phyloP scores from a whole-genome alignment of 2,113 vertebrate genomes.

The Oophaga pumilio region DNA sequence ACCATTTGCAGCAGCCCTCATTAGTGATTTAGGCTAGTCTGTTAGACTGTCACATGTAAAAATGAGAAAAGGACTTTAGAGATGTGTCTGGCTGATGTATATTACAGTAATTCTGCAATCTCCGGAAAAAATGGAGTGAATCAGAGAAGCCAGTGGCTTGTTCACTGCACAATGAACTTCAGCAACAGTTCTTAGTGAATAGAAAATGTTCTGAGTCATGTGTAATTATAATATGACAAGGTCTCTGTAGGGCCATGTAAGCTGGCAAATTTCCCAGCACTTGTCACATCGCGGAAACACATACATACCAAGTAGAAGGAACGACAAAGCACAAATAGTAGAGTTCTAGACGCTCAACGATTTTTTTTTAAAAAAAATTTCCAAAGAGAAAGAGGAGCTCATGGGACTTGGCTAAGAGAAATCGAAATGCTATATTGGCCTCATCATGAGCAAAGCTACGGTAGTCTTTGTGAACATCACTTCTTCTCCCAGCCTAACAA shows the following conservation, averaged over 20 bases:
- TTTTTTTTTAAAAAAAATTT: too few species aligned
- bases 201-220: conserved; percentile 67
- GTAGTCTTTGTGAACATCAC: conserved; percentile 15
- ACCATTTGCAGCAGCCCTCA: not conserved
- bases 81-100: conserved; percentile 57
- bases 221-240: conserved; percentile 72
- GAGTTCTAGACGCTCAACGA: not conserved
- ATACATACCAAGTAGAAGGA: conserved; percentile 68
- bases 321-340: conserved; percentile 71
- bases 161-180: conserved; percentile 58
- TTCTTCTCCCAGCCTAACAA: conserved; percentile 64
- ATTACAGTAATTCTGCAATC: conserved; percentile 59
- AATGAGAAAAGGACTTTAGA: conserved; percentile 36
- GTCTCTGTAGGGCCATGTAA: conserved; percentile 64
- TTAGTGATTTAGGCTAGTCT: not conserved
- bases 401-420: not conserved
- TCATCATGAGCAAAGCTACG: not conserved
- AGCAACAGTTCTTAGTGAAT: conserved; percentile 65
- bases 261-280: conserved; percentile 74
- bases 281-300: conserved; percentile 74
- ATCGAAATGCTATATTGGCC: not conserved
- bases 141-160: conserved; percentile 52
- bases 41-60: not conserved
- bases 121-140: conserved; percentile 57
- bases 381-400: not conserved